These are phyloP conservation scores for Tetranychus piercei DNA, from an alignment of 2,888 invertebrate species.

Conservation along the genomic window DNA sequence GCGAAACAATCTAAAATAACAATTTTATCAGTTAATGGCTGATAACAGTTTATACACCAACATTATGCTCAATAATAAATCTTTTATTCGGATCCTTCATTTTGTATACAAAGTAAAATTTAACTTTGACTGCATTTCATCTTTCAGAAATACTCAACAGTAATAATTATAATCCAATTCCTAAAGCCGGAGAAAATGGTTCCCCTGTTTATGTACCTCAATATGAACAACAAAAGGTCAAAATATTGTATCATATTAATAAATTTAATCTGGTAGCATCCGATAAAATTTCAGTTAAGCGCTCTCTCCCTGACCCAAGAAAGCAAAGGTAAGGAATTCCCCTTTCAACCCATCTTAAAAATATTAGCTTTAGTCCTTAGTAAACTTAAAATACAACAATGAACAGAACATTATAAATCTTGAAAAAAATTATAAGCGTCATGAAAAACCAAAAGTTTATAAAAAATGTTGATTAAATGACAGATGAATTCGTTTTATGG, in stretches of 20 bases:
- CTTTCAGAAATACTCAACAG: constrained; percentile 40
- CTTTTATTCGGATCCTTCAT: not conserved
- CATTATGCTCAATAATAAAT: not conserved
- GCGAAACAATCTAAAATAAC: too few species aligned
- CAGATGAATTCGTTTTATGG: too few species aligned
- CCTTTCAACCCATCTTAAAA: not conserved
- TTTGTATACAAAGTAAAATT: not conserved
- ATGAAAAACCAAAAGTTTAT: too few species aligned
- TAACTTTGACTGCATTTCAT: not conserved
- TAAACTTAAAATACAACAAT: too few species aligned
- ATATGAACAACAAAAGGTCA: constrained; percentile 53
- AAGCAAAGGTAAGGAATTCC: constrained; percentile 46
- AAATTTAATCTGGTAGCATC: constrained; percentile 71
- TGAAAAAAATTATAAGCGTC: too few species aligned
- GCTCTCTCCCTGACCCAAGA: constrained; percentile 63
- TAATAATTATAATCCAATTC: constrained; percentile 55
- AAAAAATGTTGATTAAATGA: not conserved
- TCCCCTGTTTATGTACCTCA: constrained; percentile 56
- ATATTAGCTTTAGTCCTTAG: too few species aligned
- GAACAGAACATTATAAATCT: too few species aligned
- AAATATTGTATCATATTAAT: constrained; percentile 60
- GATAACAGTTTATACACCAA: too few species aligned
- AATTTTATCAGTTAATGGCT: too few species aligned
- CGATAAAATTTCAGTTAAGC: constrained; percentile 65
- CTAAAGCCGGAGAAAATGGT: constrained; percentile 57